phyloP scores from a whole-genome alignment of 2,888 invertebrate genomes.

The Druceiella hillmani region DNA sequence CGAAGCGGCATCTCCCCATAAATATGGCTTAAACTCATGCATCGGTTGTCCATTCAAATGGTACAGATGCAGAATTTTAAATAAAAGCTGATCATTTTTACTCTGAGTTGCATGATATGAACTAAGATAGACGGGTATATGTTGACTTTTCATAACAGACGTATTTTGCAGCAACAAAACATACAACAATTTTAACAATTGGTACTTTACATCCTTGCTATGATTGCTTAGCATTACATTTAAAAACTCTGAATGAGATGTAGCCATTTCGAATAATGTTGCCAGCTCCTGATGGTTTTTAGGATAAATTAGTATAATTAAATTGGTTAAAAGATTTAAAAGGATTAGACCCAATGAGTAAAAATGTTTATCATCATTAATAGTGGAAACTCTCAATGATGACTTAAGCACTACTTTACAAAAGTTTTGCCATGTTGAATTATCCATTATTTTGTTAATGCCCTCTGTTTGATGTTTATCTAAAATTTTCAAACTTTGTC shows the following conservation, averaged over 20 bases:
- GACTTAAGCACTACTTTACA: constrained; percentile 62
- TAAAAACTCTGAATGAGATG: constrained; percentile 71
- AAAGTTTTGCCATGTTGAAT: constrained; percentile 53
- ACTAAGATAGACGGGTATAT: constrained; percentile 71
- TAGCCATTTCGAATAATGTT: constrained; percentile 66
- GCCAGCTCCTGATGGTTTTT: constrained; percentile 42
- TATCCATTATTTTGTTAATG: constrained; percentile 40
- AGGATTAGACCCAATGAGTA: constrained; percentile 40
- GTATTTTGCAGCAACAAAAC: constrained; percentile 58
- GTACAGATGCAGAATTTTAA: constrained; percentile 62
- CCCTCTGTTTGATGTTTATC: constrained; percentile 30
- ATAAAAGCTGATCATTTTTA: constrained; percentile 63
- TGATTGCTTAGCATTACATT: constrained; percentile 58
- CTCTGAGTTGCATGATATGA: constrained; percentile 71
- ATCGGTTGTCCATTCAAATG: constrained; percentile 62
- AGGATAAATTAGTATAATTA: constrained; percentile 53
- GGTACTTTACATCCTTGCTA: constrained; percentile 49
- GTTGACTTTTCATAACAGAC: constrained; percentile 58
- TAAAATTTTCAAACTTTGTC: constrained; percentile 31
- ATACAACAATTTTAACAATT: constrained; percentile 60
- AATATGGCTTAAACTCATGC: constrained; percentile 66
- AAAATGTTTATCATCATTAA: constrained; percentile 31
- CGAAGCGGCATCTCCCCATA: constrained; percentile 80
- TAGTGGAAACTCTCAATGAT: constrained; percentile 49
- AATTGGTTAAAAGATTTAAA: constrained; percentile 49